These are phyloP conservation scores for Origma solitaria DNA, from an alignment of 2,113 vertebrate species.

Conservation along the genomic window DNA sequence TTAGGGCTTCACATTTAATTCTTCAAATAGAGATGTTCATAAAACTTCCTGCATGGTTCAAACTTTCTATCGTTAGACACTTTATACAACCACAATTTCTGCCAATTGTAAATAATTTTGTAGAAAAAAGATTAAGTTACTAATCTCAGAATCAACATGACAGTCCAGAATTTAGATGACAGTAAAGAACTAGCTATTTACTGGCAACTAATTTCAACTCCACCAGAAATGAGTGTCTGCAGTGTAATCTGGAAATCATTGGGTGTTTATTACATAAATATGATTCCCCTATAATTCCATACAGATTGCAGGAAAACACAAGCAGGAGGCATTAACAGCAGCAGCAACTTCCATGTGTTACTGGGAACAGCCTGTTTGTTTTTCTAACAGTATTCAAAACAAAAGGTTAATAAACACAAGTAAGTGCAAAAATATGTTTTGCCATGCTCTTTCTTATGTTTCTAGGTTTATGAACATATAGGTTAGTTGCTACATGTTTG, in stretches of 20 bases:
- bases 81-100: neutral
- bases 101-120: neutral
- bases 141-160: neutral
- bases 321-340: neutral
- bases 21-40: neutral
- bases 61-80: neutral
- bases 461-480: neutral
- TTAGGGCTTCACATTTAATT: neutral
- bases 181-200: neutral
- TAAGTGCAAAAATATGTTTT: neutral
- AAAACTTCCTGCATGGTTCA: neutral
- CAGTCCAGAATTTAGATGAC: neutral
- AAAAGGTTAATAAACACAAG: neutral
- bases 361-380: neutral
- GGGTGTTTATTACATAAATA: neutral
- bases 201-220: neutral
- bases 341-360: neutral
- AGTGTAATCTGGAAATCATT: neutral
- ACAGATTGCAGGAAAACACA: neutral
- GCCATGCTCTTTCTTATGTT: neutral
- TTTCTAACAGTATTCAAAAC: neutral
- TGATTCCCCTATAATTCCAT: neutral
- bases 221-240: neutral
- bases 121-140: neutral
- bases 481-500: neutral